Evolutionary conservation across 37 sponge, comb jelly and placozoan species (phyloP), one percentile per base, ranked within the genome.

Genomic region (Diacarnus erythraeanus): DNA sequence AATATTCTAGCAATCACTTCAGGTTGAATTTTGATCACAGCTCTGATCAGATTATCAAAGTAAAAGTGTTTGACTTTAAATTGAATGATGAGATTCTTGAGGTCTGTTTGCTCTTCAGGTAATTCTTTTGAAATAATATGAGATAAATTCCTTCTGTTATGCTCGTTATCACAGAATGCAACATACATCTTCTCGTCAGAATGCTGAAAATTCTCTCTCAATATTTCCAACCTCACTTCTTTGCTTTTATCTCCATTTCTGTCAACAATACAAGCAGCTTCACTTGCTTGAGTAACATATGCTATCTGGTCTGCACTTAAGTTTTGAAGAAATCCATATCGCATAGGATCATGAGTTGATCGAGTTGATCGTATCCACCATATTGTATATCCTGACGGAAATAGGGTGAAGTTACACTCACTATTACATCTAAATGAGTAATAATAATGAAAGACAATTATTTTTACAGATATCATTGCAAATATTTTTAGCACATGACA

Each of bases 231-330:
- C 56, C 21, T 70, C 2, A 27, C 59, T 26, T 69, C 77, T n/a
- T n/a, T n/a, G n/a, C n/a, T n/a, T 0, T 36, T 12, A 30, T 56
- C 15, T 10, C 30, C 25, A 38, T 27, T 40, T 12, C 38, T 5
- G 0, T 6, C 29, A 18, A 77, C 44, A 0, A 84, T 5, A 42
- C 26, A 57, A 26, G 35, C 85, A 59, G 64, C 43, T 61, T 77
- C 85, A 84, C 85, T 84, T 17, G 85, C 85, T 84, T 84, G 85
- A 42, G 85, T 72, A 15, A 78, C 85, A 84, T 84, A 84, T 25
- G 72, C 64, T 10, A 84, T 70, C 40, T 76, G 37, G 60, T 84
- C 78, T 15, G 54, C 61, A 69, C 31, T 42, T 0, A 60, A 5
- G 29, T 31, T 51, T 31, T 72, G 29, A 22, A 81, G 21, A 33